Evolutionary conservation across 2,888 invertebrate genomes (phyloP).

Genomic region (Tolmerus cingulatus): DNA sequence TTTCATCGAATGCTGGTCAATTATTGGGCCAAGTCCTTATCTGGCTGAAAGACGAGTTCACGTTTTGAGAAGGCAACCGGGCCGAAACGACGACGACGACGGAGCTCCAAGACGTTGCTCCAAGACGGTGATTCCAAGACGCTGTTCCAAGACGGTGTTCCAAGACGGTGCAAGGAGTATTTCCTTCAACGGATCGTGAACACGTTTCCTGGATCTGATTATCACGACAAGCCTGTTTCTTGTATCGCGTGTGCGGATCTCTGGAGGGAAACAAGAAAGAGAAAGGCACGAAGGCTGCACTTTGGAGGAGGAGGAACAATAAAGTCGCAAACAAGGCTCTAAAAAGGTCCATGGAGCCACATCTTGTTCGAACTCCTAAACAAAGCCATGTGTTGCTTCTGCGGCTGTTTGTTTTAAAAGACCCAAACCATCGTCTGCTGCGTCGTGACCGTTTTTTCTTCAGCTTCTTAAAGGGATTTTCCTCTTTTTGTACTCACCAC

Average conservation of each 20-base stretch:
- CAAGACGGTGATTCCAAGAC: no score
- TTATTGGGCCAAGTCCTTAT: slow-evolving; percentile 36
- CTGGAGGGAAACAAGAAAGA: background rate
- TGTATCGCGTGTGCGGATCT: slow-evolving; percentile 23
- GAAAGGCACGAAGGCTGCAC: slow-evolving; percentile 4
- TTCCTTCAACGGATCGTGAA: slow-evolving; percentile 26
- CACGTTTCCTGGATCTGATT: slow-evolving; percentile 41
- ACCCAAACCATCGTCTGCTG: slow-evolving; percentile 24
- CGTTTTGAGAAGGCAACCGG: background rate
- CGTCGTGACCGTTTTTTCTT: slow-evolving; percentile 27
- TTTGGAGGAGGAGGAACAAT: slow-evolving; percentile 30
- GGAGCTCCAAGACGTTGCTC: background rate
- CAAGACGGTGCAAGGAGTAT: background rate
- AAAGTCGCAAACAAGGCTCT: slow-evolving; percentile 38
- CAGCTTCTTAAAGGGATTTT: slow-evolving; percentile 30
- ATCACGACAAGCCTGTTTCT: slow-evolving; percentile 34
- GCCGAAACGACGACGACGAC: background rate
- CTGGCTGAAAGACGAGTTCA: slow-evolving; percentile 3
- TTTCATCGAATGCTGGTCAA: slow-evolving; percentile 29
- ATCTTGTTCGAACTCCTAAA: slow-evolving; percentile 17
- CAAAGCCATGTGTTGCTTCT: slow-evolving; percentile 35
- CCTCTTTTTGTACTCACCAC: slow-evolving; percentile 25
- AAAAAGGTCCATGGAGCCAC: slow-evolving; percentile 25
- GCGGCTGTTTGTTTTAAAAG: slow-evolving; percentile 37
- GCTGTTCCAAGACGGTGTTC: background rate